Evolutionary conservation across 2,113 vertebrate species (phyloP), one percentile per base, ranked within the genome.

Genomic region (Notiomystis cincta): DNA sequence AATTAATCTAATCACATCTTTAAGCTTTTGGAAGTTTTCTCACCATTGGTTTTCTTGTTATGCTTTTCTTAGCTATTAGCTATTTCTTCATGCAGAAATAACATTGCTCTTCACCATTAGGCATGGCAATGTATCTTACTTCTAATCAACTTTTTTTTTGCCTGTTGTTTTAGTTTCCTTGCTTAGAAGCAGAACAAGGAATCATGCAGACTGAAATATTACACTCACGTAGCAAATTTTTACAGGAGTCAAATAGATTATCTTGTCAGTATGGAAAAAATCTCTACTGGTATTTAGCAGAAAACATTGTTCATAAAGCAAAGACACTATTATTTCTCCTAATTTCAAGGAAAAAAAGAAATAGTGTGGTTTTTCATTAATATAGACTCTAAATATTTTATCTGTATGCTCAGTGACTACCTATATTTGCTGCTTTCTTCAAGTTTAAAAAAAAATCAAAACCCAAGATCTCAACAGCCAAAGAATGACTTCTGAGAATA

Each of bases 1-100:
- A 93, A 95, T 93, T 87, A 93, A 89, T 88, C 67, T 86, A 69
- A 82, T 88, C 54, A n/a, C 16, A n/a, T 92, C 25, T 90, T 92
- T 45, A 90, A 77, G 58, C 54, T 35, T 90, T 86, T 5, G 17
- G 54, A 73, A 88, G 13, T 58, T 73, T 95, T 82, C 84, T 88
- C 64, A 50, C 50, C 38, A 44, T 38, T 86, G 51, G 13, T 93
- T 95, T 77, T 81, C 62, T 77, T 93, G 45, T 66, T 81, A 54
- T 10, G 44, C 42, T 79, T 81, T 80, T 81, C 82, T 85, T 88
- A 45, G 42, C 79, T 95, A 42, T 95, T 95, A 89, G 51, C 50
- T 90, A 22, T 88, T 72, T n/a, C 20, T 86, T 89, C 85, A 73
- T 88, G 71, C 86, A 90, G 82, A 89, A 94, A 83, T 58, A 83